phyloP scores from a whole-genome alignment of 2,113 vertebrate genomes.

The Ellobius talpinus region DNA sequence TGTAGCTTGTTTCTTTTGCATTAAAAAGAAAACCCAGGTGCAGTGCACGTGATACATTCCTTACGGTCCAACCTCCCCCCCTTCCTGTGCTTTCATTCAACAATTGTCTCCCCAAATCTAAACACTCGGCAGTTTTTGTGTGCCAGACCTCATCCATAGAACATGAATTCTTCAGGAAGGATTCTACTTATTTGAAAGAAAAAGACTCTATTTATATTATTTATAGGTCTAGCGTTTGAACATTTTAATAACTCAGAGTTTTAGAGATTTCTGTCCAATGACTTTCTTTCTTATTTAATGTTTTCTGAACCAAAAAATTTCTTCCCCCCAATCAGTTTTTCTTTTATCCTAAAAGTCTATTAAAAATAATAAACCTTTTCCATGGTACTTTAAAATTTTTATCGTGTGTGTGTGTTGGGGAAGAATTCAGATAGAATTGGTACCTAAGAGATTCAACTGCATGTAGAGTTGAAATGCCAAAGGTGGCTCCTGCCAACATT shows the following conservation, averaged over 20 bases:
- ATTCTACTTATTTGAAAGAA: constrained; percentile 37
- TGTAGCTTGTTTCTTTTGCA: constrained; percentile 42
- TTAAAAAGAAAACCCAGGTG: constrained; percentile 6
- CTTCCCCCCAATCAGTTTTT: not conserved
- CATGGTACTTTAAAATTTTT: not conserved
- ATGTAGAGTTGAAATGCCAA: not conserved
- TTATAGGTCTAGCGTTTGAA: not conserved
- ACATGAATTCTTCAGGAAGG: constrained; percentile 42
- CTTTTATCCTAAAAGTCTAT: not conserved
- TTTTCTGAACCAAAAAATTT: not conserved
- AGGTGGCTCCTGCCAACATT: not conserved
- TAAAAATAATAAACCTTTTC: not conserved
- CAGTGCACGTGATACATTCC: no score
- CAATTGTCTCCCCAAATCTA: not conserved
- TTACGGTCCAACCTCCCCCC: no score
- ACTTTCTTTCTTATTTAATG: constrained; percentile 26
- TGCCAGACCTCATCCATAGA: not conserved
- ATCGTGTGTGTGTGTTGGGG: not conserved
- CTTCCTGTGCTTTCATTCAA: not conserved
- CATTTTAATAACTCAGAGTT: not conserved
- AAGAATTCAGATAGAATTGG: constrained; percentile 13
- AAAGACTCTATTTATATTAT: constrained; percentile 25
- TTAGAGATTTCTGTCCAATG: not conserved
- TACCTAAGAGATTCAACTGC: not conserved
- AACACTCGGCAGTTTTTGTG: constrained; percentile 16